Base-by-base conservation (phyloP, 2,888 invertebrate species). In the Dione juno region DNA sequence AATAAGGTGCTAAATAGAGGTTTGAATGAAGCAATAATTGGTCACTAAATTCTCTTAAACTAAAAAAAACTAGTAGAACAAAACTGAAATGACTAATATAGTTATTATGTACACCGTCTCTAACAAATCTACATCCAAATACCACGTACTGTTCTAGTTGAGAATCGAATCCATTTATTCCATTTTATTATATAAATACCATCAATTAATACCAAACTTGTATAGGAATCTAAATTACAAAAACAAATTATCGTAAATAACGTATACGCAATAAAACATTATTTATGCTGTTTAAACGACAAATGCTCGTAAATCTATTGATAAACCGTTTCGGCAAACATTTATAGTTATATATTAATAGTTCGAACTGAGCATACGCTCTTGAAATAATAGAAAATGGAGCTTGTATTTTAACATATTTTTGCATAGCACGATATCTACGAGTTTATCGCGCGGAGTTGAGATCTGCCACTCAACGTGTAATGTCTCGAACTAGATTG, bases 211-310 rank as follows among this genome's bases (percentile, higher is more conserved):
- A 21, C 19, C 16, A 50, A 50, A 50, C 19, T 11, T 16, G 35
- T 45, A 64, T 8, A 9, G 16, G 19, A 13, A 35, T 19, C 50
- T 48, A 50, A 64, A 48, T 64, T 50, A 50, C 37, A 11, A 64
- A 14, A 50, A 64, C 50, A 64, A 50, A 64, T 64, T 64, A 64
- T 64, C 64, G 80, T 82, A 84, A 84, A 84, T 81, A 81, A 76
- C 58, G 65, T 58, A 67, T 66, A 54, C 54, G 66, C 43, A 66
- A 54, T 54, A 66, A 66, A 66, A 66, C 66, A 54, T 54, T 66
- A 66, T 66, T 66, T 53, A 66, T 57, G 37, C 37, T 48, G 19
- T 45, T 43, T 50, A 67, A 67, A 59, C 67, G 45, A 67, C 58
- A 59, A 59, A 58, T 35, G 21, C 35, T 53, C 67, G 53, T 68